Base-by-base conservation (phyloP, 2,797 vertebrate genomes). In the Phataginus tetradactyla region DNA sequence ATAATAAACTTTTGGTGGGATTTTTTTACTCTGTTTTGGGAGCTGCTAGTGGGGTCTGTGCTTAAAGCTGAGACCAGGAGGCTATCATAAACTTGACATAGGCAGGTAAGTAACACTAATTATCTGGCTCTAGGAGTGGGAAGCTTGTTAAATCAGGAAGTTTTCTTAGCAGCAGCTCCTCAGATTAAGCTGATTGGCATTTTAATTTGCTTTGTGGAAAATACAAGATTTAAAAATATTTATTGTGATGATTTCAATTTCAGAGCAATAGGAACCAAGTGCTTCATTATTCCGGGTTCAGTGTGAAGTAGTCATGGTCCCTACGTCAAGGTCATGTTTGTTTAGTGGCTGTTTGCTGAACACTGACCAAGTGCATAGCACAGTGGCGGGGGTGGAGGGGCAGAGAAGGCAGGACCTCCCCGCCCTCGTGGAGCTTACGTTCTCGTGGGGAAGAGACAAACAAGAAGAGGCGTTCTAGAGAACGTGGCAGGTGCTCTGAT, bases 181-280 rank as follows among this genome's bases (percentile, higher is more conserved):
- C 63, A 59, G 39, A 15, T 88, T 86, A 81, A 90, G 61, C 13
- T 2, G 0, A 80, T 85, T 90, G 95, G 64, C 88, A 75, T 95
- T 94, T 96, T 89, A 86, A 96, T 86, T 96, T 95, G 68, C 39
- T 89, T 93, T 91, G 81, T 94, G 34, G 77, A 87, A 85, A 80
- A 61, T 21, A 27, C 59, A 85, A 92, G 18, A 4, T 83, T 93
- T 90, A 20, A 80, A 86, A 42, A 1, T 63, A 72, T 57, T 90
- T 74, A 12, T 63, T 93, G 87, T 91, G 32, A 49, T 78, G n/a
- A 90, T 53, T 79, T 87, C 42, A 23, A 6, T 78, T 39, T 87
- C 8, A 83, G n/a, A 83, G 29, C 12, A 79, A n/a, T 57, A 7
- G 27, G 49, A 49, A 68, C 72, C 79, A 92, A 61, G 15, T 49